Percentiles rank a stretch among this genome's conserved stretches.
Conservation (phyloP, 2,113 vertebrate genomes). For the Microtus montanus region DNA sequence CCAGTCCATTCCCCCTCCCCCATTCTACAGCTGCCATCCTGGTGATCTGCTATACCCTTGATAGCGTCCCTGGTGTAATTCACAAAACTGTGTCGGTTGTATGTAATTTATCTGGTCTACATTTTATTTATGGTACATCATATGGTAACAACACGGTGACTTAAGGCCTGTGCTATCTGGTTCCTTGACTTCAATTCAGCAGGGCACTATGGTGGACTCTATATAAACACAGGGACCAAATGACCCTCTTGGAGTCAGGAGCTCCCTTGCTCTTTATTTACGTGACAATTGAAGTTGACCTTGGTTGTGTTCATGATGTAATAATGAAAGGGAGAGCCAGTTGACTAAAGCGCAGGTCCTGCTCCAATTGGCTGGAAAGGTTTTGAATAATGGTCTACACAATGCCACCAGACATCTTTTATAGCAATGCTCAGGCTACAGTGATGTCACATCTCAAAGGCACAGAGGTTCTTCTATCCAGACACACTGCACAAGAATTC, state of each 20-base stretch:
- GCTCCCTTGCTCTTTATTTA: background rate
- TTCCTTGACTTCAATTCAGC: background rate
- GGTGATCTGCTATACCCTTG: background rate
- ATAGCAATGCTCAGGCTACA: background rate
- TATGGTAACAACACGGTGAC: background rate
- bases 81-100: background rate
- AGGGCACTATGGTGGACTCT: background rate
- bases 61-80: background rate
- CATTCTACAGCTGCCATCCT: background rate
- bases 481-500: background rate
- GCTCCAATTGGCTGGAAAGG: background rate
- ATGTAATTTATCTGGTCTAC: background rate
- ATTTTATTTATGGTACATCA: background rate
- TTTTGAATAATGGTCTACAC: background rate
- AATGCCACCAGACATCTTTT: background rate
- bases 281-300: background rate
- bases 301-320: background rate
- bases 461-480: background rate
- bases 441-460: background rate
- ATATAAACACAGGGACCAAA: background rate
- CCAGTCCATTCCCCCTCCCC: background rate
- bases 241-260: background rate
- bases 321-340: background rate
- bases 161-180: background rate
- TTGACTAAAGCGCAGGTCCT: background rate